Conservation (phyloP, 2,888 invertebrate genomes). For the Ophion ventricosus region DNA sequence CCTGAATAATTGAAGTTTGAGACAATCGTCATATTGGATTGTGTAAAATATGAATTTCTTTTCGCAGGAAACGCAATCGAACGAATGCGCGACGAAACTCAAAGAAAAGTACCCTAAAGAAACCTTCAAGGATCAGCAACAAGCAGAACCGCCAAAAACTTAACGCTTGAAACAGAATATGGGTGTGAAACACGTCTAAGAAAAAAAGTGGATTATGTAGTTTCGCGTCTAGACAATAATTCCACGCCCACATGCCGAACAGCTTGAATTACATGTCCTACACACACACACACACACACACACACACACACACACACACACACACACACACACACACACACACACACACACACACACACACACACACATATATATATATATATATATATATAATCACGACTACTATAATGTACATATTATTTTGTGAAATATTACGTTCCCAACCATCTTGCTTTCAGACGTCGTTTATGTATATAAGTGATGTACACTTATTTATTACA, state of each 20-base stretch:
- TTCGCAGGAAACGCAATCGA: slow-evolving; percentile 72
- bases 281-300: slow-evolving; percentile 21
- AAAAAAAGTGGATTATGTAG: slow-evolving; percentile 15
- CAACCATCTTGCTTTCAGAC: slow-evolving; percentile 42
- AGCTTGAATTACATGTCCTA: slow-evolving; percentile 30
- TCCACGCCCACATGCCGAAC: slow-evolving; percentile 9
- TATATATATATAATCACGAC: slow-evolving; percentile 33
- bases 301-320: slow-evolving; percentile 3
- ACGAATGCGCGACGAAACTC: slow-evolving; percentile 60
- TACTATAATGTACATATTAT: slow-evolving; percentile 62
- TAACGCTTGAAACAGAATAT: slow-evolving; percentile 61
- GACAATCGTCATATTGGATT: background rate
- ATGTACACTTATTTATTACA: slow-evolving; percentile 19
- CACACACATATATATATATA: slow-evolving; percentile 8
- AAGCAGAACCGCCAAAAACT: slow-evolving; percentile 74
- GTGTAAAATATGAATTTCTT: slow-evolving; percentile 32
- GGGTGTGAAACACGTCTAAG: background rate
- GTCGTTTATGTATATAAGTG: slow-evolving; percentile 48
- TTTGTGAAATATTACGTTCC: slow-evolving; percentile 41
- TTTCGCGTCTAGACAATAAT: slow-evolving; percentile 34
- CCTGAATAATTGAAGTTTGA: background rate
- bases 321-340: slow-evolving; percentile 12
- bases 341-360: slow-evolving; percentile 15
- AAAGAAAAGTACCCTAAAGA: slow-evolving; percentile 63
- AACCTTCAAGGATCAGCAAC: slow-evolving; percentile 66